A percentile compares a stretch with the other conserved stretches of the same genome.
These are phyloP conservation scores for Drosophila lowei DNA, from an alignment of 1,140 invertebrate genomes.

Conservation along the genomic window DNA sequence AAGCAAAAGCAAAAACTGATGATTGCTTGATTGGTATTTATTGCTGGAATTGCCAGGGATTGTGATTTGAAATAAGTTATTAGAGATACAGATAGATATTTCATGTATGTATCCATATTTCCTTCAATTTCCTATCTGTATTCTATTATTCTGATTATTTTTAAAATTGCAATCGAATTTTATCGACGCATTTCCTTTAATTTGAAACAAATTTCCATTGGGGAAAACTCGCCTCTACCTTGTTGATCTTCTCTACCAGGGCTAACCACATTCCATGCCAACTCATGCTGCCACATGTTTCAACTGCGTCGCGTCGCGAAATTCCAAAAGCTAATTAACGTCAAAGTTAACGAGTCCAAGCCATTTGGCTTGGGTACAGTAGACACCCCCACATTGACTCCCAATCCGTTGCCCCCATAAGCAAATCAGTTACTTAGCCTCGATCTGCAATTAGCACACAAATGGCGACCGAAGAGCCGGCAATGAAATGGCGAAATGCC, in stretches of 20 bases:
- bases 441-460: slow-evolving; percentile 60
- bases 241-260: neutral
- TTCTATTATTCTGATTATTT: too few species aligned
- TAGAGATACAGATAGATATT: too few species aligned
- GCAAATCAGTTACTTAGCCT: slow-evolving; percentile 54
- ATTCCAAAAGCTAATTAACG: slow-evolving; percentile 53
- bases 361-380: slow-evolving; percentile 16
- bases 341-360: slow-evolving; percentile 44
- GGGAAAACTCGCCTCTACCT: neutral
- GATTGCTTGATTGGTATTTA: too few species aligned
- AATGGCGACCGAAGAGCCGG: slow-evolving; percentile 15
- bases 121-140: too few species aligned
- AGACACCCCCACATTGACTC: neutral
- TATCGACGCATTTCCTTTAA: too few species aligned
- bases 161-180: too few species aligned
- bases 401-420: neutral
- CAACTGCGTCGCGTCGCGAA: slow-evolving; percentile 59
- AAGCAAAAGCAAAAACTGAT: too few species aligned
- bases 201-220: too few species aligned
- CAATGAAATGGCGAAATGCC: slow-evolving; percentile 31
- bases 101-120: too few species aligned
- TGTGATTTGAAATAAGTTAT: too few species aligned
- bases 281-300: neutral
- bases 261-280: slow-evolving; percentile 1
- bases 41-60: too few species aligned